These are phyloP conservation scores for Magallana ariakensis DNA, from an alignment of 1,140 invertebrate species.

Conservation along the genomic window DNA sequence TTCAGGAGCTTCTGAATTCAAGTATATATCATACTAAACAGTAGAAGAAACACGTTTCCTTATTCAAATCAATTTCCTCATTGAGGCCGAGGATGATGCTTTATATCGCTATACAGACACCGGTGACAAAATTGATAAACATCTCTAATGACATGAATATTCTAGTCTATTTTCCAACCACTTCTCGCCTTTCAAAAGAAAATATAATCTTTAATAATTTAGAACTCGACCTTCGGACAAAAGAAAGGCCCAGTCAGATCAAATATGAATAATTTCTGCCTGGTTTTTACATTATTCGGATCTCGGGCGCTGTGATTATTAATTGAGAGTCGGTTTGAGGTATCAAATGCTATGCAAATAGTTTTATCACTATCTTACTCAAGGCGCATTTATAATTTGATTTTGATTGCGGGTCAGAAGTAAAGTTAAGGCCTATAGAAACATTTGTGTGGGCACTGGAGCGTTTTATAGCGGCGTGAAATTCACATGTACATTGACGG, in stretches of 20 bases:
- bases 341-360: constrained; percentile 28
- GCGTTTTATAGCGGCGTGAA: constrained; percentile 22
- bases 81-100: not conserved
- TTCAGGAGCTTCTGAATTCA: not conserved
- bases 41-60: not conserved
- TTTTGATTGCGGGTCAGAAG: constrained; percentile 30
- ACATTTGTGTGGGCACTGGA: not conserved
- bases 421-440: not conserved
- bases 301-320: constrained; percentile 13
- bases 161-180: constrained; percentile 1
- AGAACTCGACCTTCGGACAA: constrained; percentile 35
- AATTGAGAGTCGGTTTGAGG: not conserved
- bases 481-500: not conserved
- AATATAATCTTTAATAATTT: constrained; percentile 36
- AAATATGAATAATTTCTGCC: constrained; percentile 19
- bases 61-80: constrained; percentile 33
- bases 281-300: not conserved
- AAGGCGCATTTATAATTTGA: constrained; percentile 34
- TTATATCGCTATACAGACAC: not conserved
- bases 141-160: constrained; percentile 29
- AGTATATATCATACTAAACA: not conserved
- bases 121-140: not conserved
- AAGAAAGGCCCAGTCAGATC: not conserved
- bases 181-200: constrained; percentile 36
- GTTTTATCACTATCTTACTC: constrained; percentile 16